Conservation (phyloP, 2,797 vertebrate genomes). For the Malurus splendens region DNA sequence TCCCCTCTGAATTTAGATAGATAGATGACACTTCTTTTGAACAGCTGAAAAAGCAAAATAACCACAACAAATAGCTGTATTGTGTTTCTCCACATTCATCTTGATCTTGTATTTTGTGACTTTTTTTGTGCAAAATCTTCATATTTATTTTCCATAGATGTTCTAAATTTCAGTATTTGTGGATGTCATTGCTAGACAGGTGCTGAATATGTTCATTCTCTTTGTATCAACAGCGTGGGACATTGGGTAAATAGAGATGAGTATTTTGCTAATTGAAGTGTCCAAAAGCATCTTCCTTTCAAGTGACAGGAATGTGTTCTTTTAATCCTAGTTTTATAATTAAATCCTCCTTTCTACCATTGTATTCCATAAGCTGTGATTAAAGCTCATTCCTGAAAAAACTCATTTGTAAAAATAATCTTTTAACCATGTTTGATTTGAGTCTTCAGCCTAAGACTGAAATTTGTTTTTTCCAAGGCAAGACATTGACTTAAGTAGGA, state of each 20-base stretch:
- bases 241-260: neutral
- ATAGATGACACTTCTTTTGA: neutral
- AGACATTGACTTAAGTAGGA: neutral
- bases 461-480: neutral
- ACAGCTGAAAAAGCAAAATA: neutral
- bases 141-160: neutral
- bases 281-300: neutral
- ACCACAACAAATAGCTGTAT: neutral
- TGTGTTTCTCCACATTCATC: neutral
- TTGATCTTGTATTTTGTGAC: neutral
- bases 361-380: neutral
- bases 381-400: neutral
- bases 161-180: neutral
- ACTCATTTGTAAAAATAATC: neutral
- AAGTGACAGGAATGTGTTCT: neutral
- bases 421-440: neutral
- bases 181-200: neutral
- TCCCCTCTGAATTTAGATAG: neutral
- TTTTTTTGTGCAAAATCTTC: neutral
- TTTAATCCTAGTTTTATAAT: neutral
- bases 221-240: neutral
- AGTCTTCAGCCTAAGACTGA: neutral
- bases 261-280: neutral
- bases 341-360: neutral
- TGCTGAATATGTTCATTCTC: neutral